Base-by-base conservation (phyloP, 2,888 invertebrate genomes). In the Eucriotettix oculatus region DNA sequence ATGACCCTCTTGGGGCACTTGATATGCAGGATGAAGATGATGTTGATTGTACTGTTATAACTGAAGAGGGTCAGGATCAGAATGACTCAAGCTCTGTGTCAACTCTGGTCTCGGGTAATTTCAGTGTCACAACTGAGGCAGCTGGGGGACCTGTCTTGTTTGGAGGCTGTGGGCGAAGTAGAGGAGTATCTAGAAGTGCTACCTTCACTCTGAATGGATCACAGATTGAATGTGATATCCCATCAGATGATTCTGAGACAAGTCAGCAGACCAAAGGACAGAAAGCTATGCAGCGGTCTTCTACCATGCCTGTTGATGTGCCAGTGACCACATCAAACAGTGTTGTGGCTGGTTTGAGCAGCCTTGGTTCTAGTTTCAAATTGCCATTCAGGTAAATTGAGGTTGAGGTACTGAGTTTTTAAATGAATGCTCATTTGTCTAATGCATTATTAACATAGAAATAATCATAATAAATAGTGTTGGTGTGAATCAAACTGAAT, bases 1-100 rank as follows among this genome's bases (percentile, higher is more conserved):
- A 94, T 73, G 95, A 95, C 75, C 95, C 95, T 0, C 76, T 95
- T 29, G 95, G 94, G 10, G 91, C 93, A 9, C 76, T 94, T 1
- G 69, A 73, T 58, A 72, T 72, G 58, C 74, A 74, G 55, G 73
- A 60, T 11, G 76, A 74, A 57, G 62, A 64, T 64, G 73, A 73
- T 58, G 69, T 71, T 56, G 59, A 61, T 10, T 11, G 42, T 61
- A 56, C 16, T 17, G 17, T 12, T 16, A n/a, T 41, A 12, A n/a
- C 9, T 16, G 58, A 58, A 9, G 54, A 53, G 14, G 53, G 42
- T 53, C 48, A 43, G 10, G 54, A 53, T 10, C 60, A 57, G 16
- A 43, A 42, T 52, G 42, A 54, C n/a, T 16, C 56, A 10, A 59
- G 16, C 57, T 52, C 1, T 29, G 56, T 56, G 29, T 58, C 58